Evolutionary conservation across 1,140 invertebrate species (phyloP).

Genomic region (Lepidurus couesii): DNA sequence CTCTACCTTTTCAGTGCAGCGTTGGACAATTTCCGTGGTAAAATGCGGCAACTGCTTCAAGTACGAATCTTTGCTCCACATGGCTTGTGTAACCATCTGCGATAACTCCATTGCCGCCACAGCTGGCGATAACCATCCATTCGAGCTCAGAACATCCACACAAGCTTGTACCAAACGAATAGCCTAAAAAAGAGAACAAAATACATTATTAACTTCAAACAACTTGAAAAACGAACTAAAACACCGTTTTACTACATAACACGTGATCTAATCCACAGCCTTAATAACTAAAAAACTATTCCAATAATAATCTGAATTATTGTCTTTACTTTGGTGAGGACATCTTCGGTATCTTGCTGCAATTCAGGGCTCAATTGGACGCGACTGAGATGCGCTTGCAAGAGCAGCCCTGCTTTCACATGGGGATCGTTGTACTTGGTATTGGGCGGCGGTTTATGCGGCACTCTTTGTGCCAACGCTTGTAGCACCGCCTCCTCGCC

Average conservation of each 20-base stretch:
- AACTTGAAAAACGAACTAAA: slow-evolving; percentile 6
- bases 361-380: slow-evolving; percentile 91
- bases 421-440: slow-evolving; percentile 91
- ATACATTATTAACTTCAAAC: neutral
- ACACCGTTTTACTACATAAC: neutral
- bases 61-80: slow-evolving; percentile 99
- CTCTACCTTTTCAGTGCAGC: slow-evolving; percentile 74
- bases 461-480: slow-evolving; percentile 67
- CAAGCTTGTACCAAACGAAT: slow-evolving; percentile 88
- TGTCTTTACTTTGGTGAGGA: slow-evolving; percentile 63
- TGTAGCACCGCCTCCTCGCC: slow-evolving; percentile 86
- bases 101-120: slow-evolving; percentile 98
- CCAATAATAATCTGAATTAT: neutral
- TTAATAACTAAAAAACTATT: neutral
- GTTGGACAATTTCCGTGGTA: slow-evolving; percentile 77
- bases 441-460: slow-evolving; percentile 62
- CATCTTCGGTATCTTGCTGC: slow-evolving; percentile 90
- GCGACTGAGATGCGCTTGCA: slow-evolving; percentile 93
- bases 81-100: slow-evolving; percentile 99
- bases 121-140: slow-evolving; percentile 95
- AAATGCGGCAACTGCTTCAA: slow-evolving; percentile 97
- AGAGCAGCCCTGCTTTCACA: slow-evolving; percentile 89
- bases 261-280: neutral
- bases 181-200: neutral
- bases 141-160: slow-evolving; percentile 95